A percentile compares a stretch with the other conserved stretches of the same genome.
Evolutionary conservation across 2,888 invertebrate species (phyloP).

Genomic region (Drosophila setosimentum): DNA sequence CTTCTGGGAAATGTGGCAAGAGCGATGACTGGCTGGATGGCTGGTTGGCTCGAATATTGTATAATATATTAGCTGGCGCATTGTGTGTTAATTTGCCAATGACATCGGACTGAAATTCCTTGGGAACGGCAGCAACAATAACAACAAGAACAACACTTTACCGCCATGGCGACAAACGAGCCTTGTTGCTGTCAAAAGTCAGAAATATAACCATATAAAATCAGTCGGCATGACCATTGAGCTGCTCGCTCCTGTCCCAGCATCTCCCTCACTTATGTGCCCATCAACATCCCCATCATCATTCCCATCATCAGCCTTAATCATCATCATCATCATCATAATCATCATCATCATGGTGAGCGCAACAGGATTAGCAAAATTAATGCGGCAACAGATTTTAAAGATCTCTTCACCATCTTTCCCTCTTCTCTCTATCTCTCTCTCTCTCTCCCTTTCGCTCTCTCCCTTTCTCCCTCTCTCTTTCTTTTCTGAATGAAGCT

Average conservation of each 20-base stretch:
- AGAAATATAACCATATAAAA: constrained; percentile 79
- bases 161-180: constrained; percentile 71
- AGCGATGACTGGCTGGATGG: constrained; percentile 10
- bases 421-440: background rate
- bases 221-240: constrained; percentile 72
- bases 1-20: constrained; percentile 61
- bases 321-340: constrained; percentile 5
- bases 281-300: constrained; percentile 28
- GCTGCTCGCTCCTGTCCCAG: constrained; percentile 48
- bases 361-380: constrained; percentile 72
- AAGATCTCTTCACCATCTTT: constrained; percentile 20
- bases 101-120: constrained; percentile 56
- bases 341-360: constrained; percentile 40
- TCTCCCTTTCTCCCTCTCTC: background rate
- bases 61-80: constrained; percentile 77
- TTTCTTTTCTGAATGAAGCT: constrained; percentile 36
- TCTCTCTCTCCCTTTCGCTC: background rate
- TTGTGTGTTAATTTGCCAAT: constrained; percentile 77
- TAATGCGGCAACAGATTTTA: constrained; percentile 65
- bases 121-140: constrained; percentile 53
- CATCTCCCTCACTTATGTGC: constrained; percentile 27
- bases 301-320: constrained; percentile 14
- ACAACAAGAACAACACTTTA: constrained; percentile 58
- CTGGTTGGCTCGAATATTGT: constrained; percentile 56
- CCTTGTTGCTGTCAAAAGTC: constrained; percentile 76